These are phyloP conservation scores for Zosterops borbonicus DNA, from an alignment of 2,113 vertebrate genomes.

Conservation along the genomic window DNA sequence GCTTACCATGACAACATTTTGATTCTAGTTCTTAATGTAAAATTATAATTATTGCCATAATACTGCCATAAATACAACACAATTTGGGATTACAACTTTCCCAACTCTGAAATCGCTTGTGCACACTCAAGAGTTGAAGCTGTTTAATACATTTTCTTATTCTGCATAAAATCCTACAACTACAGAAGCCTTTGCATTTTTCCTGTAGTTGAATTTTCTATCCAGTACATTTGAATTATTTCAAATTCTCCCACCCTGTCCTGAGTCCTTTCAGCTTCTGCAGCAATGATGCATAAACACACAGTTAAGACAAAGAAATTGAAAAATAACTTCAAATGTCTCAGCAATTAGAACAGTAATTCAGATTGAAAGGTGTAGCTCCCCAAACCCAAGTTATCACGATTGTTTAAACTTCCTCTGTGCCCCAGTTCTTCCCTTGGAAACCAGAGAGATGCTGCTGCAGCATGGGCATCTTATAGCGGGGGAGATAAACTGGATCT, in stretches of 20 bases:
- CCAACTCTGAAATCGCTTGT: neutral
- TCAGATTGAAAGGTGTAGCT: neutral
- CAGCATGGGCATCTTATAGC: neutral
- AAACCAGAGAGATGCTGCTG: rapidly evolving
- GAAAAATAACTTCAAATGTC: neutral
- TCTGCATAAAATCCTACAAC: neutral
- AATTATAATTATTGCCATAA: neutral
- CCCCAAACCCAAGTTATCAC: neutral
- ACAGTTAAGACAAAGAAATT: neutral
- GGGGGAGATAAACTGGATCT: rapidly evolving
- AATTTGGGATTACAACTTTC: neutral
- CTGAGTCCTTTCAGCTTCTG: neutral
- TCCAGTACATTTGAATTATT: neutral
- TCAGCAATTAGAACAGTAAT: neutral
- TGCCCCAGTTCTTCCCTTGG: neutral
- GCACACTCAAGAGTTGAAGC: neutral
- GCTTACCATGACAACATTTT: neutral
- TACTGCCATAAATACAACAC: neutral
- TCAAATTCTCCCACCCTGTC: neutral
- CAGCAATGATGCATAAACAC: neutral
- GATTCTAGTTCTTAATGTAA: neutral
- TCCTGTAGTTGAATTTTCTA: neutral
- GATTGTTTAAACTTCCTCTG: neutral
- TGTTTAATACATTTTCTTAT: neutral
- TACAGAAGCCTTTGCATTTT: neutral